Conservation (phyloP, 2,113 vertebrate genomes). For the Rhabdomys dilectus region DNA sequence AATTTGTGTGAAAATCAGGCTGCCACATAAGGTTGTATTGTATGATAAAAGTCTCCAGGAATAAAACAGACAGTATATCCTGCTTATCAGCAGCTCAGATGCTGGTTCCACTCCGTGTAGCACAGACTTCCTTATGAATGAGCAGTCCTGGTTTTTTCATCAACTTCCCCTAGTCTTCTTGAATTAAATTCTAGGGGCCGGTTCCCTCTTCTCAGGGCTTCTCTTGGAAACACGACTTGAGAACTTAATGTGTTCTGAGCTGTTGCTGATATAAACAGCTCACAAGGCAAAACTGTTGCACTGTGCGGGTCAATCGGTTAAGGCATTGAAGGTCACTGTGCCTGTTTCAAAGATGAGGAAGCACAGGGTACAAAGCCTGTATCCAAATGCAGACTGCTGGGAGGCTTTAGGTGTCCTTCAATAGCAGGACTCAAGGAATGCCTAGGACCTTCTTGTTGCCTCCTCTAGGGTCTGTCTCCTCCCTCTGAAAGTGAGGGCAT, state of each 20-base stretch:
- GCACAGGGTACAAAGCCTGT: not conserved
- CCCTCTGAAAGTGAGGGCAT: not conserved
- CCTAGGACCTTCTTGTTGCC: not conserved
- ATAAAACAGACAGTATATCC: conserved; percentile 70
- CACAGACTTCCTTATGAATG: conserved; percentile 57
- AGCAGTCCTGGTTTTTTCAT: not conserved
- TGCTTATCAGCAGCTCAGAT: conserved; percentile 64
- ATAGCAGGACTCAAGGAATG: not conserved
- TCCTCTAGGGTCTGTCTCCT: not conserved
- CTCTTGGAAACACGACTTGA: not conserved
- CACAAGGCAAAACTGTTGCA: not conserved
- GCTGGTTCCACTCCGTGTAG: not conserved
- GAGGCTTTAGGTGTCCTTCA: not conserved
- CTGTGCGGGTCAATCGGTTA: too few species aligned
- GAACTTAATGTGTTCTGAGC: not conserved
- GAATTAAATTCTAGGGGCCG: conserved; percentile 2
- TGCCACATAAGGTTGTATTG: conserved; percentile 80
- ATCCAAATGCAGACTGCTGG: not conserved
- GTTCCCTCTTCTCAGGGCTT: not conserved
- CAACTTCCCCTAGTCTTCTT: not conserved
- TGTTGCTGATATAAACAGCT: not conserved
- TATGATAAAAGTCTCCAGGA: conserved; percentile 80
- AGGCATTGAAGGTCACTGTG: not conserved
- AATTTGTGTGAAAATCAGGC: conserved; percentile 80
- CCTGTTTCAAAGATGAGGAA: not conserved